phyloP scores from a whole-genome alignment of 92 coral and sea anemone species.

The Virgularia gustaviana region DNA sequence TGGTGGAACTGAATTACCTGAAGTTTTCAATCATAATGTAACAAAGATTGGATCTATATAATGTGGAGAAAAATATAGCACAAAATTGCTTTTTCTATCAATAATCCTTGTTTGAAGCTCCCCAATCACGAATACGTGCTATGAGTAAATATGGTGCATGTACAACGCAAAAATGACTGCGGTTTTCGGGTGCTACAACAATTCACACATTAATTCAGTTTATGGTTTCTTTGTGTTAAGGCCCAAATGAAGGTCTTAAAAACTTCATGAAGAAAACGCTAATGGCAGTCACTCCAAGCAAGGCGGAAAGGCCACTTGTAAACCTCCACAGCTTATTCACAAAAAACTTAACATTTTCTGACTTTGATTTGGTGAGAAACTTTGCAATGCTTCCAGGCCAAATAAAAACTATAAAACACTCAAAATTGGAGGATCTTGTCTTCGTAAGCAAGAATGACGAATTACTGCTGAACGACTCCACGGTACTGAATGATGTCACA shows the following conservation, averaged over 20 bases:
- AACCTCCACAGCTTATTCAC: constrained; percentile 21
- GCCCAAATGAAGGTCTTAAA: constrained; percentile 19
- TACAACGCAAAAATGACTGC: not conserved
- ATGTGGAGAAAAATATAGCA: not conserved
- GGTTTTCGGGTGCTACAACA: not conserved
- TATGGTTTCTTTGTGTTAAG: not conserved
- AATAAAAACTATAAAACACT: constrained; percentile 6
- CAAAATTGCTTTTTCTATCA: not conserved
- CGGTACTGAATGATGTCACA: not conserved
- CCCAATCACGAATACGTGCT: too few relatives aligned
- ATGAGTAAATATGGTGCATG: too few relatives aligned
- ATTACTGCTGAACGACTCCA: not conserved
- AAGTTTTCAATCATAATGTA: too few relatives aligned
- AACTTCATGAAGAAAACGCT: not conserved
- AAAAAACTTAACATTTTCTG: constrained; percentile 1
- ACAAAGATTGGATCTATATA: too few relatives aligned
- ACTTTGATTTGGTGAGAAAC: constrained; percentile 24
- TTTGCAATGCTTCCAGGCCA: constrained; percentile 13
- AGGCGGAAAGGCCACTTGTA: not conserved
- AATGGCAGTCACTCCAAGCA: not conserved
- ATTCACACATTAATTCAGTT: not conserved
- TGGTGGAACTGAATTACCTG: too few relatives aligned
- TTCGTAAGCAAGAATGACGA: not conserved
- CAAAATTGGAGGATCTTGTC: not conserved
- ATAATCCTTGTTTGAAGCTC: not conserved